Evolutionary conservation across 2,797 vertebrate genomes (phyloP).

Genomic region (Chromobotia macracanthus): DNA sequence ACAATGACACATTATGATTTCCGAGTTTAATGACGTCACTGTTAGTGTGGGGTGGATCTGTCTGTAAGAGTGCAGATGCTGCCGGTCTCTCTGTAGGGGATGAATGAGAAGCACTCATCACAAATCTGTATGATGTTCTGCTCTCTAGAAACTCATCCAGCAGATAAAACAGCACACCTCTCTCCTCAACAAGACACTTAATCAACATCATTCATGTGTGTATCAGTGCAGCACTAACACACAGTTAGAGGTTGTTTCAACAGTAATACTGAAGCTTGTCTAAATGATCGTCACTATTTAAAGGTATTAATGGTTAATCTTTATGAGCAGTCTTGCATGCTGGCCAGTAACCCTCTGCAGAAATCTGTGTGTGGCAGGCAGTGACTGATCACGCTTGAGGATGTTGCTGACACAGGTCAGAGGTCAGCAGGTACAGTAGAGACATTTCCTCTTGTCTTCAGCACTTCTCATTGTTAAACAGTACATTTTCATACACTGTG

Average conservation of each 20-base stretch:
- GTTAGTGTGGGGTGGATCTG: background rate
- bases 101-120: no score
- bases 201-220: background rate
- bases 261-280: no score
- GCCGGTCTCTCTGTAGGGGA: no score
- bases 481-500: background rate
- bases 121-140: no score
- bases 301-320: conserved; percentile 21
- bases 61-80: background rate
- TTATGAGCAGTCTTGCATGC: background rate
- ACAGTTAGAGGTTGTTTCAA: no score
- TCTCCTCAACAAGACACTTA: background rate
- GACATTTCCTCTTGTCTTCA: conserved; percentile 20
- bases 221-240: no score
- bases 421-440: conserved; percentile 7
- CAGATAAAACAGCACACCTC: background rate
- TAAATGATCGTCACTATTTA: no score
- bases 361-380: conserved; percentile 3
- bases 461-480: background rate
- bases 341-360: background rate
- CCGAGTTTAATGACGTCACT: no score
- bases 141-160: background rate
- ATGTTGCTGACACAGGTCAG: conserved; percentile 4
- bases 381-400: conserved; percentile 26
- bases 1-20: no score